Evolutionary conservation across 2,888 invertebrate species (phyloP).

Genomic region (Drosophila birchii): DNA sequence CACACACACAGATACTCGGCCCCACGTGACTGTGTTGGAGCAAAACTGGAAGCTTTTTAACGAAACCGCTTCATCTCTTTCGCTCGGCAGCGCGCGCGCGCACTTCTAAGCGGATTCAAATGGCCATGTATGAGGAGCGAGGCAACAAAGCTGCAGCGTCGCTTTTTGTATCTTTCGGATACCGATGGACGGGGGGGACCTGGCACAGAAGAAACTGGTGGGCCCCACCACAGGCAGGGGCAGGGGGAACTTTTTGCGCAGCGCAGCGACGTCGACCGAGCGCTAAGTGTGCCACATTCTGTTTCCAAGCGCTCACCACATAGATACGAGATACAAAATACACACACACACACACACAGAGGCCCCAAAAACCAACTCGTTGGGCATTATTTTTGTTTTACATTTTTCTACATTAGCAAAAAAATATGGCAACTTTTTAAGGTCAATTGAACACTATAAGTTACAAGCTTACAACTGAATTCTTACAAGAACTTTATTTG

Average conservation of each 20-base stretch:
- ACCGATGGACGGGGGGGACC: constrained; percentile 9
- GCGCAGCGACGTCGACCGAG: constrained; percentile 61
- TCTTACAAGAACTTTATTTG: background rate
- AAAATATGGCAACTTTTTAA: constrained; percentile 17
- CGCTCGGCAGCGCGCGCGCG: constrained; percentile 58
- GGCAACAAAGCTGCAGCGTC: constrained; percentile 45
- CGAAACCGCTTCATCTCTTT: constrained; percentile 58
- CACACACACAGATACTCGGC: constrained; percentile 41
- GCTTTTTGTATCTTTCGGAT: constrained; percentile 66
- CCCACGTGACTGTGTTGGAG: constrained; percentile 66
- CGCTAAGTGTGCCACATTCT: constrained; percentile 76
- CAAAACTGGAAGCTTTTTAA: constrained; percentile 65
- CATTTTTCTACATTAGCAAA: constrained; percentile 19
- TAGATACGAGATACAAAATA: constrained; percentile 14
- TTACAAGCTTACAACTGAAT: background rate
- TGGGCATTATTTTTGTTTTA: constrained; percentile 32
- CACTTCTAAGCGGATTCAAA: constrained; percentile 74
- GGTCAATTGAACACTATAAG: constrained; percentile 3
- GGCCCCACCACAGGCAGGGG: constrained; percentile 32
- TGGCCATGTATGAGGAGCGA: constrained; percentile 38
- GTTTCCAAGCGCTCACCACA: constrained; percentile 70
- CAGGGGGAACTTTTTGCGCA: constrained; percentile 61
- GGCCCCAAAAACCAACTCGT: constrained; percentile 37
- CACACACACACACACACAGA: constrained; percentile 16
- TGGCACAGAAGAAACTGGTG: constrained; percentile 10